Evolutionary conservation across 2,113 vertebrate genomes (phyloP), one percentile per base, ranked within the genome.

Genomic region (Salminus brasiliensis): DNA sequence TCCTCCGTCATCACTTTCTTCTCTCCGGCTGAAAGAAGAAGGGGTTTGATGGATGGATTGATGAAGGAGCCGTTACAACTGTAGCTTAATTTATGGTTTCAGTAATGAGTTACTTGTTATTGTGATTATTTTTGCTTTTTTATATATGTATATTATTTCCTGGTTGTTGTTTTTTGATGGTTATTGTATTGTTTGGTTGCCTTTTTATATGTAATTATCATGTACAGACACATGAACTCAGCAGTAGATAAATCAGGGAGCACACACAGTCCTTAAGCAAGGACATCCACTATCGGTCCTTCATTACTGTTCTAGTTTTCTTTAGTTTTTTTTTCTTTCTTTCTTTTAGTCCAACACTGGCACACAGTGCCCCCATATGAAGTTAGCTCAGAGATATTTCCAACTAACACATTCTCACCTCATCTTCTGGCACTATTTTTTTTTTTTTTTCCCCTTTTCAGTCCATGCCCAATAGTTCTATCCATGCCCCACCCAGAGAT

Each of bases 81-180:
- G 73, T 81, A 81, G 80, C 47, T 77, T 85, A 83, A 85, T 78
- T 83, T 85, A 85, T 80, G 78, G 63, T 68, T 73, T 57, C 47
- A 55, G 67, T 85, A 79, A 79, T 63, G 76, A 16, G 69, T 80
- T 47, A 65, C 60, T 55, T 76, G 11, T 76, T 45, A 62, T 66
- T 34, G 66, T 70, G 41, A 55, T 72, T 74, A 73, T 52, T 36
- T 80, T 72, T 21, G 77, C 76, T 81, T 59, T 83, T 59, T 39
- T 53, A 25, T 55, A 25, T 55, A 55, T 55, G 23, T 23, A 25
- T 55, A 25, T 55, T 21, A 53, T 25, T 55, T 53, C 7, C n/a
- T 47, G 5, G 6, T 74, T 57, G 27, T 59, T 78, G n/a, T n/a
- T 68, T 71, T 52, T 70, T 18, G 39, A 41, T 30, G 27, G 45